Percentiles rank a stretch among this genome's conserved stretches.
These are phyloP conservation scores for Lepus europaeus DNA, from an alignment of 2,113 vertebrate species.

Conservation along the genomic window DNA sequence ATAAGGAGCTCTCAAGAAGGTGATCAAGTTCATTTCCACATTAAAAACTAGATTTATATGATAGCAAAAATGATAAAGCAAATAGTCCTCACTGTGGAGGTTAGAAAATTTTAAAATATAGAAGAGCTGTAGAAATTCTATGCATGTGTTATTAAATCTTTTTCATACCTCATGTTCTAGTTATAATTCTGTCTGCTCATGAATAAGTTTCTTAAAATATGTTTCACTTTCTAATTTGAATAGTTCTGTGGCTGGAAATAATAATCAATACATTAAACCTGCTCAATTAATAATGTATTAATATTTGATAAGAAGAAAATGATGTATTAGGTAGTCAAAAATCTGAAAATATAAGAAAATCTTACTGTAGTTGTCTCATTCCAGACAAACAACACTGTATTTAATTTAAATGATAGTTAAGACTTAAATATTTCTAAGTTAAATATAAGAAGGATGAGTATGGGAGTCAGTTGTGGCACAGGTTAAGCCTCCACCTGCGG, in stretches of 20 bases:
- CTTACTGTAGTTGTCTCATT: background rate
- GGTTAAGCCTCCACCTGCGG: no score
- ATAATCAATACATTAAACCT: background rate
- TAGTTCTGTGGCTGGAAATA: background rate
- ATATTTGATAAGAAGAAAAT: background rate
- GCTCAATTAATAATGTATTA: background rate
- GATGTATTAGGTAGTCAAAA: background rate
- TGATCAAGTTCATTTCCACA: slow-evolving; percentile 21
- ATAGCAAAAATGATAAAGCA: background rate
- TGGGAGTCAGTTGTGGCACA: no score
- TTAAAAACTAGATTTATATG: slow-evolving; percentile 43
- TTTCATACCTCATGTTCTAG: background rate
- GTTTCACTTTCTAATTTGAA: background rate
- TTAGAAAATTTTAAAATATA: slow-evolving; percentile 7
- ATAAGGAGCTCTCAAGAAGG: slow-evolving; percentile 48
- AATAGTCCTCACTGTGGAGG: background rate
- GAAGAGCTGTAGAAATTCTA: background rate
- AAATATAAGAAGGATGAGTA: background rate
- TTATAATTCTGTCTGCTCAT: background rate
- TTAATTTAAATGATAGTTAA: background rate
- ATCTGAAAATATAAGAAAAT: slow-evolving; percentile 1
- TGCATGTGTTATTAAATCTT: background rate
- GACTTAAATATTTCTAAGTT: background rate
- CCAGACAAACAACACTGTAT: background rate
- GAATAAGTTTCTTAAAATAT: slow-evolving; percentile 25